phyloP scores from a whole-genome alignment of 1,140 invertebrate genomes.

The honey bee (Apis mellifera) region Amel_HAv3.1 CM009945.2:9005001-9005500 shows the following conservation, averaged over 20 bases:
- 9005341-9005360: background rate
- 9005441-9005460: slow-evolving; percentile 1
- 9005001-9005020: background rate
- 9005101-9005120: slow-evolving; percentile 38
- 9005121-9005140: slow-evolving; percentile 50
- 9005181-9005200: slow-evolving; percentile 66
- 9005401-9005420: slow-evolving; percentile 55
- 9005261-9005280: slow-evolving; percentile 46
- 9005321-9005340: background rate
- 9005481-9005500: slow-evolving; percentile 26
- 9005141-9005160: slow-evolving; percentile 33
- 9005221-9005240: slow-evolving; percentile 4
- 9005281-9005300: slow-evolving; percentile 2
- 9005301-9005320: background rate
- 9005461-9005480: background rate
- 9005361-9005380: background rate
- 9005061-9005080: slow-evolving; percentile 46
- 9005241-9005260: slow-evolving; percentile 19
- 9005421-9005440: slow-evolving; percentile 46
- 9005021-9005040: slow-evolving; percentile 31
- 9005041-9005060: slow-evolving; percentile 21
- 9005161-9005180: slow-evolving; percentile 63
- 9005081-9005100: slow-evolving; percentile 58
- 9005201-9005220: slow-evolving; percentile 18
- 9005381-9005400: background rate